phyloP scores from a whole-genome alignment of 2,113 vertebrate species.

The Oreochromis niloticus region DNA sequence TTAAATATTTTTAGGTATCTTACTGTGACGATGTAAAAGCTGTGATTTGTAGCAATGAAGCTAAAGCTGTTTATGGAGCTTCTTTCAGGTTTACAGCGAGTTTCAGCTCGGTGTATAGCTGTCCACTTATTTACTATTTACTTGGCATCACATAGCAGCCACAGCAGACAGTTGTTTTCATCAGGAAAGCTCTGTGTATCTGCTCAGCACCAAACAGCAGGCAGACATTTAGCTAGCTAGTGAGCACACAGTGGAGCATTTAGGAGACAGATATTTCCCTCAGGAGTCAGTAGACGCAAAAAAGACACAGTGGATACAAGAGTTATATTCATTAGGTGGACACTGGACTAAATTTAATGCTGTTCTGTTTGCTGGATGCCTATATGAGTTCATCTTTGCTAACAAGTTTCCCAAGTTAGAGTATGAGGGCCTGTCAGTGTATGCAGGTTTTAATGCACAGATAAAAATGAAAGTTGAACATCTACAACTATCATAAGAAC shows the following conservation, averaged over 20 bases:
- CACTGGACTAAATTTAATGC: neutral
- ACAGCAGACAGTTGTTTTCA: neutral
- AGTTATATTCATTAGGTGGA: neutral
- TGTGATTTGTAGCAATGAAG: neutral
- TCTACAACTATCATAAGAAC: neutral
- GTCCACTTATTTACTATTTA: neutral
- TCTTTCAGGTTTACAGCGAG: neutral
- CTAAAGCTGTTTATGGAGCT: neutral
- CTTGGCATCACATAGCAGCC: neutral
- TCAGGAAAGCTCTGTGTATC: neutral
- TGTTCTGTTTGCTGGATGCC: neutral
- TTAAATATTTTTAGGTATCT: neutral
- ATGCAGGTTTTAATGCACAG: neutral
- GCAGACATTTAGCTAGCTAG: neutral
- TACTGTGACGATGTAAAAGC: neutral
- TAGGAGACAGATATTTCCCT: neutral
- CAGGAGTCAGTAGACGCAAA: neutral
- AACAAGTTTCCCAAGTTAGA: neutral
- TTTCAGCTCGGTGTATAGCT: neutral
- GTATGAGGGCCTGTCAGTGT: accelerated
- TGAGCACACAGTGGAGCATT: neutral
- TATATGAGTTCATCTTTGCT: neutral
- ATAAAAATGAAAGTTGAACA: neutral
- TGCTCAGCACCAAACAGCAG: neutral
- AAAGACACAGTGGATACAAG: neutral